A percentile compares a stretch with the other conserved stretches of the same genome.
These are phyloP conservation scores for Leucophenga montana DNA, from an alignment of 2,888 invertebrate genomes.

Conservation along the genomic window DNA sequence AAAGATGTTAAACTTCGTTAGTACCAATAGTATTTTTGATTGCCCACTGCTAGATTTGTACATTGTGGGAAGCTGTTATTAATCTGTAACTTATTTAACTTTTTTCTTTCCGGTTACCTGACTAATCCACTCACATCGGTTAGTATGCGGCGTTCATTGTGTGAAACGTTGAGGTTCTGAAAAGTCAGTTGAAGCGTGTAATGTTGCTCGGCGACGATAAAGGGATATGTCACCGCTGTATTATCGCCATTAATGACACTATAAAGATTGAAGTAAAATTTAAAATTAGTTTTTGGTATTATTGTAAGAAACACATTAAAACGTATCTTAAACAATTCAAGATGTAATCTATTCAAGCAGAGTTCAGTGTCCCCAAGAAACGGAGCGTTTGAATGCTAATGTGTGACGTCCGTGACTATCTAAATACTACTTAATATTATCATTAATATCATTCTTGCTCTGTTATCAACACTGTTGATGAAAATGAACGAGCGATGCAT, in stretches of 20 bases:
- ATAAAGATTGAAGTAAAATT: background rate
- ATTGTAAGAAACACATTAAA: background rate
- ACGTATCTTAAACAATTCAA: too few species aligned
- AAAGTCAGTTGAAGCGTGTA: conserved; percentile 80
- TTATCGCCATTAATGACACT: conserved; percentile 42
- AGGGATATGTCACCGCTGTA: conserved; percentile 77
- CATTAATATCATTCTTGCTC: too few species aligned
- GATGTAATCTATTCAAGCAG: too few species aligned
- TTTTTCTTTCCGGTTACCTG: conserved; percentile 63
- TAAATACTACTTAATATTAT: too few species aligned
- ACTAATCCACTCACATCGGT: conserved; percentile 83
- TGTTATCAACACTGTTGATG: too few species aligned
- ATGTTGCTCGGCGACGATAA: conserved; percentile 72
- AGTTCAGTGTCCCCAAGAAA: too few species aligned
- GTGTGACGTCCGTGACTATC: too few species aligned
- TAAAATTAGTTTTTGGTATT: background rate
- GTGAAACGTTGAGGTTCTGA: conserved; percentile 77
- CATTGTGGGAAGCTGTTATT: too few species aligned
- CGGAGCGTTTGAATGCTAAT: too few species aligned
- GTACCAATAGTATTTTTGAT: too few species aligned
- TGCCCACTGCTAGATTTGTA: background rate
- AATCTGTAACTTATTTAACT: background rate
- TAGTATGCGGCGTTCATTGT: conserved; percentile 77
- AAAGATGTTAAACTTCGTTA: too few species aligned
- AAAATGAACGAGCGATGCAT: too few species aligned